These are phyloP conservation scores for Habroteleia sp. DNA, from an alignment of 2,888 invertebrate genomes.

Conservation along the genomic window DNA sequence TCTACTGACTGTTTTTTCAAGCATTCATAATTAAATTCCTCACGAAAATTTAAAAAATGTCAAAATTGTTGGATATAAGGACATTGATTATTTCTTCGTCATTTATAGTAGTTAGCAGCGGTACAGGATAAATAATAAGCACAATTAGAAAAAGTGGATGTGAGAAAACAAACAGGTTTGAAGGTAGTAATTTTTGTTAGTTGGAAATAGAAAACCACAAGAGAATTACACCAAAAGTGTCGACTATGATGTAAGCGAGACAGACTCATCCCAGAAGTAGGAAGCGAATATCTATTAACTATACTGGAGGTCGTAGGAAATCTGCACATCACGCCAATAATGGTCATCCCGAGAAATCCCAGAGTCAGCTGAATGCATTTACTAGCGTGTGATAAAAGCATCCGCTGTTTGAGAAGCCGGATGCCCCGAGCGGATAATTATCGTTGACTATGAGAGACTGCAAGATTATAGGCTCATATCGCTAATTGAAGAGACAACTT, in stretches of 20 bases:
- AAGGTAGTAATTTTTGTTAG: slow-evolving; percentile 3
- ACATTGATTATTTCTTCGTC: no score
- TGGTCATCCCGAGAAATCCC: slow-evolving; percentile 50
- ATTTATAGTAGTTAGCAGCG: no score
- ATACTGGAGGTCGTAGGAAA: slow-evolving; percentile 52
- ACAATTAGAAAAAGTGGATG: no score
- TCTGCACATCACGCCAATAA: slow-evolving; percentile 55
- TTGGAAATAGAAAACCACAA: slow-evolving; percentile 16
- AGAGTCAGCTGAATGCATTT: slow-evolving; percentile 38
- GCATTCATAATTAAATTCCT: no score
- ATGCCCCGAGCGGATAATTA: slow-evolving; percentile 45
- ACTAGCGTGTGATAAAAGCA: slow-evolving; percentile 51
- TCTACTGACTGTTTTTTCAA: no score
- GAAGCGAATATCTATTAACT: slow-evolving; percentile 54
- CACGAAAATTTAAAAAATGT: no score
- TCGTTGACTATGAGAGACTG: slow-evolving; percentile 4
- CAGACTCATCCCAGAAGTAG: slow-evolving; percentile 24
- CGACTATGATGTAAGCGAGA: slow-evolving; percentile 35
- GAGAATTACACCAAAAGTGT: slow-evolving; percentile 42
- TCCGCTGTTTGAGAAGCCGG: slow-evolving; percentile 52
- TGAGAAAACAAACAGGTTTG: slow-evolving; percentile 32
- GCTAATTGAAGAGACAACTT: slow-evolving; percentile 41
- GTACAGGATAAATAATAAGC: no score
- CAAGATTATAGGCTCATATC: slow-evolving; percentile 7
- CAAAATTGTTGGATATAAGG: no score